These are phyloP conservation scores for Bos indicus DNA, from an alignment of 2,113 vertebrate species.

Conservation along the genomic window DNA sequence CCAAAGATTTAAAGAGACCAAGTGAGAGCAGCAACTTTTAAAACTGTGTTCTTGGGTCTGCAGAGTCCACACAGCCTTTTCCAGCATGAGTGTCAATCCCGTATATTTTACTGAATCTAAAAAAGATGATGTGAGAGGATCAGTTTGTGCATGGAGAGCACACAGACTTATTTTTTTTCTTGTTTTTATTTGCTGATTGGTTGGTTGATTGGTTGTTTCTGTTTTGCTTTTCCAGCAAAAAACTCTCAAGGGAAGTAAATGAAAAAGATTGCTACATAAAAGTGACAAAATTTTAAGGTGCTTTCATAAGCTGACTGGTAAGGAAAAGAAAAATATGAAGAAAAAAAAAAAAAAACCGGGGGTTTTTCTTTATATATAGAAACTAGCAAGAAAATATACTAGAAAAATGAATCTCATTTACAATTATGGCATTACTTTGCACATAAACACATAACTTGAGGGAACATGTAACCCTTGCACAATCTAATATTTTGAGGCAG, in stretches of 20 bases:
- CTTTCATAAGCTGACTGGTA: background rate
- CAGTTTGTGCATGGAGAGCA: background rate
- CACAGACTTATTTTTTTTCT: background rate
- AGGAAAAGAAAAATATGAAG: background rate
- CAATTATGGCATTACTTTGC: background rate
- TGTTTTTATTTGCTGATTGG: background rate
- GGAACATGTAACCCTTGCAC: background rate
- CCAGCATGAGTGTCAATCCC: background rate
- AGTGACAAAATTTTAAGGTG: background rate
- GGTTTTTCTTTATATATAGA: background rate
- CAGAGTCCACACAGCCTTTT: background rate
- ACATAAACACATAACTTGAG: background rate
- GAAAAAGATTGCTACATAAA: background rate
- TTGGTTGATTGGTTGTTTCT: background rate
- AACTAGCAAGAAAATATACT: background rate
- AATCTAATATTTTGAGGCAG: background rate
- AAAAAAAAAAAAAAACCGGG: rapidly evolving
- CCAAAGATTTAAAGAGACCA: background rate
- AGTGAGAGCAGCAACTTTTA: background rate
- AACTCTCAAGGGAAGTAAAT: background rate
- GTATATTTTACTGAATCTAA: background rate
- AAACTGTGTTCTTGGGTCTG: background rate
- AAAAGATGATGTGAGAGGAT: background rate
- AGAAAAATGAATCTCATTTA: background rate
- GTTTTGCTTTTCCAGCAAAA: background rate